Evolutionary conservation across 2,888 invertebrate genomes (phyloP).

Genomic region (Horisme vitalbata): DNA sequence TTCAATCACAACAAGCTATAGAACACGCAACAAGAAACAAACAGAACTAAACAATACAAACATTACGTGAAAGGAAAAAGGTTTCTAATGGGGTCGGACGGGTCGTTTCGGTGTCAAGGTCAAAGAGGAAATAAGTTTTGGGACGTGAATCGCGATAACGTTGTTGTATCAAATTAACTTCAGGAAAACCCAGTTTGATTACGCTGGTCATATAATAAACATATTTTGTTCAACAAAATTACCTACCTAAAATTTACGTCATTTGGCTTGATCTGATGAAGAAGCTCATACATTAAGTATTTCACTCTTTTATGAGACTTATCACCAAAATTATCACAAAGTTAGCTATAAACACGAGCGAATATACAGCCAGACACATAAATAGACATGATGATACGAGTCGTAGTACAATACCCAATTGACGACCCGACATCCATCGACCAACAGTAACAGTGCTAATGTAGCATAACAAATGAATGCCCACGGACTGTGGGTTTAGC

Average conservation of each 20-base stretch:
- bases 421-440: no score
- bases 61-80: constrained; percentile 23
- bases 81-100: constrained; percentile 21
- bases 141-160: not conserved
- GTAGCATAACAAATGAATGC: constrained; percentile 33
- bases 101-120: constrained; percentile 28
- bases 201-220: no score
- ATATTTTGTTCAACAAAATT: not conserved
- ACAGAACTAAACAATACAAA: constrained; percentile 18
- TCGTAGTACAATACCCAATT: no score
- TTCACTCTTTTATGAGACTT: no score
- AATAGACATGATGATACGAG: constrained; percentile 29
- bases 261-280: no score
- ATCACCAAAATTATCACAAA: not conserved
- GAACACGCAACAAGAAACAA: constrained; percentile 23
- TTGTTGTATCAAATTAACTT: not conserved
- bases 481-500: constrained; percentile 17
- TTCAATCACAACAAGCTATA: constrained; percentile 22
- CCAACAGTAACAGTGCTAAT: constrained; percentile 27
- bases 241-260: no score
- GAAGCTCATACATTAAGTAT: no score
- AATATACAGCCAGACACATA: constrained; percentile 21
- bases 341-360: not conserved
- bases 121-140: constrained; percentile 11
- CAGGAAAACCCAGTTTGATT: not conserved